Percentiles rank a stretch among this genome's conserved stretches.
These are phyloP conservation scores for Heliconius himera DNA, from an alignment of 1,140 invertebrate genomes.

Conservation along the genomic window DNA sequence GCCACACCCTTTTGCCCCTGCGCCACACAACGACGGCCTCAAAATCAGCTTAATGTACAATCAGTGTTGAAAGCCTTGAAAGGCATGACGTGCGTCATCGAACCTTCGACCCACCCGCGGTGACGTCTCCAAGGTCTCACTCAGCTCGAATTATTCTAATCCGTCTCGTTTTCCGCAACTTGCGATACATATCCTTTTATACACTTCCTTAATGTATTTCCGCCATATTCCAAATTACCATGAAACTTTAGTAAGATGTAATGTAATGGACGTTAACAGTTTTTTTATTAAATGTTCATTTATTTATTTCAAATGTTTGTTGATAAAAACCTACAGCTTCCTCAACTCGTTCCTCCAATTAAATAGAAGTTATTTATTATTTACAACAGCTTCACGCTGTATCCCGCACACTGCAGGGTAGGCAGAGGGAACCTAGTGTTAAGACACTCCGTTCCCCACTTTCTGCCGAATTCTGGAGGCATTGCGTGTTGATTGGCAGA, in stretches of 20 bases:
- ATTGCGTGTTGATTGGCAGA: too few relatives aligned
- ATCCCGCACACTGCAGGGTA: too few relatives aligned
- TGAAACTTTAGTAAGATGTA: not conserved
- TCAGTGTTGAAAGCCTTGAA: conserved; percentile 16
- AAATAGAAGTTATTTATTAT: not conserved
- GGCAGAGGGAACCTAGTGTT: too few relatives aligned
- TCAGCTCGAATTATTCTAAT: conserved; percentile 32
- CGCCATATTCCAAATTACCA: not conserved
- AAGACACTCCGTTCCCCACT: too few relatives aligned
- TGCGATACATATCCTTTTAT: conserved; percentile 22
- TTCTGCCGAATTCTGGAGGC: too few relatives aligned
- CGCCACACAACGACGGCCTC: too few relatives aligned
- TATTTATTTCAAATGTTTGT: not conserved
- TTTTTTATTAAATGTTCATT: not conserved
- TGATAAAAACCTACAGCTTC: not conserved
- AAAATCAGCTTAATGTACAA: not conserved
- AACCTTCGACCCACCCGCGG: conserved; percentile 54
- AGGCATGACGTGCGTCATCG: conserved; percentile 43
- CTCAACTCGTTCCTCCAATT: not conserved
- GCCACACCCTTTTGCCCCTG: too few relatives aligned
- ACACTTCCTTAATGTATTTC: conserved; percentile 23
- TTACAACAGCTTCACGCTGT: too few relatives aligned
- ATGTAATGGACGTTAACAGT: not conserved
- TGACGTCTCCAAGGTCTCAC: conserved; percentile 49
- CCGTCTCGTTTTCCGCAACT: conserved; percentile 31